A percentile compares a stretch with the other conserved stretches of the same genome.
These are phyloP conservation scores for Rhaphigaster nebulosa DNA, from an alignment of 2,888 invertebrate species.

Conservation along the genomic window DNA sequence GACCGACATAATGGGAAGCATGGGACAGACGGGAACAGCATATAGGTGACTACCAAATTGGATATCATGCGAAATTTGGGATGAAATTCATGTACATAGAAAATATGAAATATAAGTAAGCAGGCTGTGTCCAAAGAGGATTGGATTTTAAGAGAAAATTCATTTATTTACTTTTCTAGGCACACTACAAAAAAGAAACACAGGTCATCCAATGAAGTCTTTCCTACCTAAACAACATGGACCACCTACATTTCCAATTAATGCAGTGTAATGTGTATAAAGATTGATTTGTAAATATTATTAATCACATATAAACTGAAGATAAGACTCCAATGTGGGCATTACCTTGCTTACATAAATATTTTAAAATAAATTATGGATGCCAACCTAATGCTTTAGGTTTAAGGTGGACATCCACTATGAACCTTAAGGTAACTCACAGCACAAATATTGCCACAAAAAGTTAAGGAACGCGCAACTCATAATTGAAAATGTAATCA, in stretches of 20 bases:
- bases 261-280: not conserved
- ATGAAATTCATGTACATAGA: not conserved
- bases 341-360: conserved; percentile 34
- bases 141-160: not conserved
- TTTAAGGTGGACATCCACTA: not conserved
- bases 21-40: not conserved
- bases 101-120: conserved; percentile 3
- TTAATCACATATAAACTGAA: not conserved
- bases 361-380: not conserved
- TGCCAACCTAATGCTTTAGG: not conserved
- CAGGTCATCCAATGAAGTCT: conserved; percentile 37
- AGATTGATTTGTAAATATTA: not conserved
- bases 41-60: conserved; percentile 21
- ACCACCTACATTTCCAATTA: conserved; percentile 17
- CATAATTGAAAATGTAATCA: not conserved
- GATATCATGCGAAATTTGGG: not conserved
- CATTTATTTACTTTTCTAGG: not conserved
- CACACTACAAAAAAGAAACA: conserved; percentile 26
- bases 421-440: conserved; percentile 14
- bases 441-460: conserved; percentile 29
- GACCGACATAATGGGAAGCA: not conserved
- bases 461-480: not conserved
- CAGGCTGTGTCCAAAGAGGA: conserved; percentile 45
- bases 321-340: not conserved
- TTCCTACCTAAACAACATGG: conserved; percentile 34